Evolutionary conservation across 2,113 vertebrate species (phyloP), one percentile per base, ranked within the genome.

Genomic region (Rhombomys opimus): DNA sequence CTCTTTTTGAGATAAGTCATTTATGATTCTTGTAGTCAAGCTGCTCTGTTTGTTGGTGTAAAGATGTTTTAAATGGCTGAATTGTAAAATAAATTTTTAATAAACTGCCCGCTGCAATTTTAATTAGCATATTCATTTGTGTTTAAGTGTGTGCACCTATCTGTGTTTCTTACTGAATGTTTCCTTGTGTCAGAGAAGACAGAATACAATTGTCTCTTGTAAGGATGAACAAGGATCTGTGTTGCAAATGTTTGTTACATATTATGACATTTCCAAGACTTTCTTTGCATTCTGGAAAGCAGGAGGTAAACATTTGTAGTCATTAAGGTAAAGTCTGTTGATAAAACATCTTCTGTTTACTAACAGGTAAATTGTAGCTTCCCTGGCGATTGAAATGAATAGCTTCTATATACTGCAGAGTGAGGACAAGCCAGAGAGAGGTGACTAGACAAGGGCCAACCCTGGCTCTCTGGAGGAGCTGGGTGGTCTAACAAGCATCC

Each of bases 61-160:
- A 98, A 98, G 93, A 98, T 75, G 97, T 98, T 99, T 98, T 98
- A 98, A 98, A 98, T 73, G 70, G 97, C 97, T 97, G 98, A 97
- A 98, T 98, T 98, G 98, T 98, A 97, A 97, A 98, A 98, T 98
- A 98, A 98, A 98, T 98, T 98, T 99, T 99, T 99, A 99, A 98
- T 99, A 98, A 98, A 99, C 98, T 98, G 91, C 97, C 98, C 97
- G 97, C 97, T 98, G 98, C 98, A 97, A 93, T 98, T 98, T 98
- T 99, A 98, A 98, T 98, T 98, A 98, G 97, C 97, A 97, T 98
- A 98, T 98, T 98, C 97, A 98, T 98, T 98, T 98, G 97, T 70
- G 87, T 98, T 67, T 97, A 97, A 98, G 97, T 98, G 94, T 98
- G 97, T 98, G 96, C 96, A 94, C 98, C 98, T 98, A 97, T 98